Evolutionary conservation across 2,797 vertebrate species (phyloP), one percentile per base, ranked within the genome.

Genomic region (Coccyzus lansbergi): DNA sequence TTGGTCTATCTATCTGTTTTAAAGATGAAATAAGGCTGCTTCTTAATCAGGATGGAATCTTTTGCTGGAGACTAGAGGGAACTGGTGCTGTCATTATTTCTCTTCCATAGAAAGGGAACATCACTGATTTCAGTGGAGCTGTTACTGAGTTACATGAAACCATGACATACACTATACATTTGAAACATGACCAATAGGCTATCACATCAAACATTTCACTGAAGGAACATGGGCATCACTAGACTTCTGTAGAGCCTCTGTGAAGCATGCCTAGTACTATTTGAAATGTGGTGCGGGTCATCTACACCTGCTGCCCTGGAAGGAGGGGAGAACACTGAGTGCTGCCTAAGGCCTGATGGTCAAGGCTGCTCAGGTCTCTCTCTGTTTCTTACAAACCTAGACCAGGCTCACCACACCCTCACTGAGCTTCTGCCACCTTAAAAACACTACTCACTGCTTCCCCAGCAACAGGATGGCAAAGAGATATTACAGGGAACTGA

Each of bases 321-420:
- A 70, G 2, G 6, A 68, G 5, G 2, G 6, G 17, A 38, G 4
- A 58, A 16, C 2, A 4, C 9, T 15, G 19, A n/a, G 36, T 0
- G 2, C 28, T 49, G 5, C 22, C 28, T 21, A 15, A 7, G 44
- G 20, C 21, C 33, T 22, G 52, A 28, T 1, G 25, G 10, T 6
- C 8, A 53, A 58, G n/a, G 13, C 13, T 80, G 31, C 7, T 5
- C 20, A 28, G 48, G 22, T 83, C 5, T 15, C 17, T 12, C 19
- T 71, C 26, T 34, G 15, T n/a, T 69, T 38, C 31, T 80, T 44
- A 25, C 11, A 62, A 44, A 53, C 7, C 4, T 19, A 21, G 29
- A 44, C 14, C 20, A 36, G 14, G 18, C 15, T 88, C 7, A 18
- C 5, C 2, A 8, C 7, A 69, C 10, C 6, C 22, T 51, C 34